Conservation (phyloP, 2,113 vertebrate species). For the Bufo gargarizans region DNA sequence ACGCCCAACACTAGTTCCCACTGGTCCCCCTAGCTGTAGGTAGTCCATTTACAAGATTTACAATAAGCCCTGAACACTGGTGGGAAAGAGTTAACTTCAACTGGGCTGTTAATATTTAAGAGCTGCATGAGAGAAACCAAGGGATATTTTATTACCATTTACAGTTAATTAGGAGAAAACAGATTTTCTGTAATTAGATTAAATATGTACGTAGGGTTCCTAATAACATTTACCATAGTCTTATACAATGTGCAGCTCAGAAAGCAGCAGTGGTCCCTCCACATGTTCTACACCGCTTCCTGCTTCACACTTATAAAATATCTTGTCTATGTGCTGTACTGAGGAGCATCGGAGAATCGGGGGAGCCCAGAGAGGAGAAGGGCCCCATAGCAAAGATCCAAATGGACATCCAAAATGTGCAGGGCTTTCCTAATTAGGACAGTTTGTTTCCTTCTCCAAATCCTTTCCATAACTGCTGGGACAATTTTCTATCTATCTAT, state of each 20-base stretch:
- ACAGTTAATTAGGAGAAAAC: neutral
- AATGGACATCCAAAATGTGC: no score
- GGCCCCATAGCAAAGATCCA: no score
- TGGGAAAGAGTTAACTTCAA: neutral
- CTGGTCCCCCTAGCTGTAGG: neutral
- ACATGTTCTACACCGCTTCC: neutral
- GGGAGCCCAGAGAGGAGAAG: no score
- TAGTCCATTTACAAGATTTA: neutral
- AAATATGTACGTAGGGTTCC: neutral
- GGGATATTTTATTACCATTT: neutral
- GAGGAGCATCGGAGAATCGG: no score
- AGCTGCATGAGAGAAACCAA: neutral
- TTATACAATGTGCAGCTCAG: neutral
- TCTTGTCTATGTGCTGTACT: neutral
- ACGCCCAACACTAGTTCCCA: no score
- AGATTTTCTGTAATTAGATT: conserved; percentile 2
- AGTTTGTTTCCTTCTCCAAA: no score
- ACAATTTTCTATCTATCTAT: no score
- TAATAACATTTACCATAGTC: neutral
- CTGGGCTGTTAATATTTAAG: neutral
- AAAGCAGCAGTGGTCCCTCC: neutral
- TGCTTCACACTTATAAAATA: neutral
- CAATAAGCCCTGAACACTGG: neutral
- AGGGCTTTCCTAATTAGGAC: no score
- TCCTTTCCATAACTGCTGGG: no score